Conservation (phyloP, 1,140 invertebrate species). For the Frieseomelitta varia region DNA sequence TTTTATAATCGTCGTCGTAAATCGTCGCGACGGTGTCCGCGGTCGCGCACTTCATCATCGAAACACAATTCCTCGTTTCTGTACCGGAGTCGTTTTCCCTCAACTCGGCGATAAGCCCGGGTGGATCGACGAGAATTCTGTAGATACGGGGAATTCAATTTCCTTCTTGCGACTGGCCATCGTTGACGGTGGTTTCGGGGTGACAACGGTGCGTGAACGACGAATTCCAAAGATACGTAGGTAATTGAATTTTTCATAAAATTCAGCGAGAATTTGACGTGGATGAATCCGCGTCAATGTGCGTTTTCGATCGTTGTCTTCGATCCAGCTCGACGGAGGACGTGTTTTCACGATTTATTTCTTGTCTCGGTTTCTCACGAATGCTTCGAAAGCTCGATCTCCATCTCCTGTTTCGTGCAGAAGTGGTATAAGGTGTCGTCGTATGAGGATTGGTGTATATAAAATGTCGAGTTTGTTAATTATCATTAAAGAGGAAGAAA, state of each 20-base stretch:
- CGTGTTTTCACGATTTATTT: background rate
- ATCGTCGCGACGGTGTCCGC: background rate
- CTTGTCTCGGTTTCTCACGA: no score
- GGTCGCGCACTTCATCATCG: constrained; percentile 34
- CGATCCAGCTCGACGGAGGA: constrained; percentile 1
- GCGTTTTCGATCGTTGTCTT: background rate
- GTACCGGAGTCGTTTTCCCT: background rate
- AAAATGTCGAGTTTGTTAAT: no score
- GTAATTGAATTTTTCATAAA: constrained; percentile 36
- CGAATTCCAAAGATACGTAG: constrained; percentile 5
- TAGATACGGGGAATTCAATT: constrained; percentile 40
- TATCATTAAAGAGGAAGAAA: no score
- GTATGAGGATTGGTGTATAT: no score
- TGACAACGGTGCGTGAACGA: background rate
- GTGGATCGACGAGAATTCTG: background rate
- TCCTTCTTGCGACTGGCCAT: constrained; percentile 16
- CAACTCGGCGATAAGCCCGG: background rate
- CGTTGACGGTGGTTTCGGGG: background rate
- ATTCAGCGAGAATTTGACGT: background rate
- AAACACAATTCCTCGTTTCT: constrained; percentile 3
- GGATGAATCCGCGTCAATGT: background rate
- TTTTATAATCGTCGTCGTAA: constrained; percentile 3
- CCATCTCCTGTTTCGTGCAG: no score
- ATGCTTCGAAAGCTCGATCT: no score
- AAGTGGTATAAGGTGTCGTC: no score